phyloP scores from a whole-genome alignment of 1,140 invertebrate genomes.

The Amphibalanus amphitrite region DNA sequence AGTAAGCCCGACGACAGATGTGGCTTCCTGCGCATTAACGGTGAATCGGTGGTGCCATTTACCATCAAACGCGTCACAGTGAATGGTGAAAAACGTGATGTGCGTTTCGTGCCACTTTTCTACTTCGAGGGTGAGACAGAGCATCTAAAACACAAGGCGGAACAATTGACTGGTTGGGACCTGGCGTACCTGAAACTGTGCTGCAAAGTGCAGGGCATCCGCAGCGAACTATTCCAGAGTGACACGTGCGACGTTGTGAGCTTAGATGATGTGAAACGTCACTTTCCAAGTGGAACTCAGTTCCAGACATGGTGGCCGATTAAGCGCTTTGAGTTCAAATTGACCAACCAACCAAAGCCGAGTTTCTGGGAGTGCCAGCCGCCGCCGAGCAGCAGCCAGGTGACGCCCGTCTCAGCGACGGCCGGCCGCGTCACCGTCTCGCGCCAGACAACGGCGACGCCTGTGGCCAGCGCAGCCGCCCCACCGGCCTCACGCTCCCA shows the following conservation, averaged over 20 bases:
- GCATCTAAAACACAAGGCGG: constrained; percentile 61
- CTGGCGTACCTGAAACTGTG: constrained; percentile 81
- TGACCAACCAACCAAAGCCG: constrained; percentile 1
- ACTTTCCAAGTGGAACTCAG: constrained; percentile 67
- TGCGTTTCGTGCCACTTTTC: constrained; percentile 67
- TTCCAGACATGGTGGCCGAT: constrained; percentile 78
- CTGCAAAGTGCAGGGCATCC: constrained; percentile 80
- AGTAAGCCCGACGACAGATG: constrained; percentile 50
- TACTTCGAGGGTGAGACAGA: constrained; percentile 85
- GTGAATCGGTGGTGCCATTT: constrained; percentile 83
- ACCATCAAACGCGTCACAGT: constrained; percentile 47
- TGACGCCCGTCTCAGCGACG: background rate
- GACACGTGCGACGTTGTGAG: constrained; percentile 75
- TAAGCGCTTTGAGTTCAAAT: constrained; percentile 9
- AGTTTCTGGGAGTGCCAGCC: constrained; percentile 3
- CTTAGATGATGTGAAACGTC: constrained; percentile 71
- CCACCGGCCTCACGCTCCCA: background rate
- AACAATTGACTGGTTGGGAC: constrained; percentile 72
- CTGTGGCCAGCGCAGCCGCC: background rate
- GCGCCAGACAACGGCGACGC: too few relatives aligned
- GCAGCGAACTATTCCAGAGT: constrained; percentile 74
- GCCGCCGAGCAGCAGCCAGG: constrained; percentile 3
- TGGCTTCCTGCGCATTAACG: constrained; percentile 85
- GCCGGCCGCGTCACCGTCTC: too few relatives aligned
- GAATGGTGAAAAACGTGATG: constrained; percentile 35